A percentile compares a stretch with the other conserved stretches of the same genome.
Evolutionary conservation across 92 coral and sea anemone genomes (phyloP).

Genomic region (Siderastrea siderea): DNA sequence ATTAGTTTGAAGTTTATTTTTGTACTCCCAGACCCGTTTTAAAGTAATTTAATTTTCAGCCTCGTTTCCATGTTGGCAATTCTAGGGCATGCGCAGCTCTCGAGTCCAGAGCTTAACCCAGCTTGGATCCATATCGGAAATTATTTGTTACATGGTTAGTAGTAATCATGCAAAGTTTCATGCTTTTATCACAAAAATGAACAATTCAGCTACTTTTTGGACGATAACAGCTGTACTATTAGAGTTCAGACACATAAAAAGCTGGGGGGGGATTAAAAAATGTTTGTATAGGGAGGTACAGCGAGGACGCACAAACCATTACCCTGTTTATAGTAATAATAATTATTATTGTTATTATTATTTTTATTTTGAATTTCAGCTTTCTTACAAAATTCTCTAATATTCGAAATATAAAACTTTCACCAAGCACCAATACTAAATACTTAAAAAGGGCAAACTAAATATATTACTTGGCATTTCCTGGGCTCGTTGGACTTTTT

Average conservation of each 20-base stretch:
- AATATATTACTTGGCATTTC: no score
- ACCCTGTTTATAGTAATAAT: background rate
- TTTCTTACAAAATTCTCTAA: no score
- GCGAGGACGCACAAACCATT: conserved; percentile 30
- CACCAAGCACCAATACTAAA: no score
- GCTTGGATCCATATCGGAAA: no score
- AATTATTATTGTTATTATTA: background rate
- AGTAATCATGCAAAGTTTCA: no score
- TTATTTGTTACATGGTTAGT: no score
- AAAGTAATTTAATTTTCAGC: conserved; percentile 45
- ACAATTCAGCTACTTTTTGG: conserved; percentile 51
- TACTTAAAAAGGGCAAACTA: no score
- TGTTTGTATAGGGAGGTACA: conserved; percentile 49
- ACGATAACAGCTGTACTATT: conserved; percentile 53
- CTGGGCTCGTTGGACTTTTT: background rate
- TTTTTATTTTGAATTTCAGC: background rate
- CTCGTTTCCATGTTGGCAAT: conserved; percentile 54
- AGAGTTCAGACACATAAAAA: conserved; percentile 33
- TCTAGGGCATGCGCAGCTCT: conserved; percentile 68
- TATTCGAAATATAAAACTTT: no score
- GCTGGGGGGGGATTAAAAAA: conserved; percentile 33
- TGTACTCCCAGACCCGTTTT: background rate
- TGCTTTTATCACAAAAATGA: no score
- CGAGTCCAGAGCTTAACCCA: conserved; percentile 54
- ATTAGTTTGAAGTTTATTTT: background rate